Percentiles rank a stretch among this genome's conserved stretches.
phyloP scores from a whole-genome alignment of 2,888 invertebrate species.

The Phasia obesa region DNA sequence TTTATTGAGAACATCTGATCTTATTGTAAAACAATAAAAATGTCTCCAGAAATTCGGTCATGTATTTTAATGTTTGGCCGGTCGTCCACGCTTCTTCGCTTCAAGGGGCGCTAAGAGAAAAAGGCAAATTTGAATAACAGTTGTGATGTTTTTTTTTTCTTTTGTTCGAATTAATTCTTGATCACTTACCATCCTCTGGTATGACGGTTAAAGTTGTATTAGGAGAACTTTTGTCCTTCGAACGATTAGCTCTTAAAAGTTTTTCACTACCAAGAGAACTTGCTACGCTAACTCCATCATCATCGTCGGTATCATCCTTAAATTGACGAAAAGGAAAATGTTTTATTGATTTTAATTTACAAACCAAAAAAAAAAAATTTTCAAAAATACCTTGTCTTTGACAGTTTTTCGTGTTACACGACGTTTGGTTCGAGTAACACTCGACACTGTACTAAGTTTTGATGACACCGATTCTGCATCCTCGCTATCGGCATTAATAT shows the following conservation, averaged over 20 bases:
- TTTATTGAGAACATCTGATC: conserved; percentile 11
- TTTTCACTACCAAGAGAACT: conserved; percentile 73
- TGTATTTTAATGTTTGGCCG: conserved; percentile 60
- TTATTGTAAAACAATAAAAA: conserved; percentile 49
- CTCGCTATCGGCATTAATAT: conserved; percentile 72
- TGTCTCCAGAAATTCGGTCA: background rate
- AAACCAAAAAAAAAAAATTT: background rate
- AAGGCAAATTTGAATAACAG: background rate
- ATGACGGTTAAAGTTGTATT: conserved; percentile 71
- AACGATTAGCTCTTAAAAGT: conserved; percentile 61
- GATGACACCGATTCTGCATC: conserved; percentile 76
- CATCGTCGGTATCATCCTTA: conserved; percentile 72
- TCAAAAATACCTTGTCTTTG: conserved; percentile 69
- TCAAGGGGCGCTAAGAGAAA: conserved; percentile 53
- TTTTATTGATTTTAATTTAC: conserved; percentile 5
- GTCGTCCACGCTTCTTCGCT: conserved; percentile 63
- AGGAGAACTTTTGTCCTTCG: conserved; percentile 73
- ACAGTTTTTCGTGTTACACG: conserved; percentile 73
- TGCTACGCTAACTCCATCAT: conserved; percentile 72
- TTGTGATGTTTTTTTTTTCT: too few species aligned
- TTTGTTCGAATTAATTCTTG: too few species aligned
- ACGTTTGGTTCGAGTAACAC: conserved; percentile 61
- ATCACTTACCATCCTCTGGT: conserved; percentile 72
- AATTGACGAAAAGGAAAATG: conserved; percentile 16
- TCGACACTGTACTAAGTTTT: conserved; percentile 71